Evolutionary conservation across 2,113 vertebrate genomes (phyloP).

Genomic region (Lophura nycthemera): DNA sequence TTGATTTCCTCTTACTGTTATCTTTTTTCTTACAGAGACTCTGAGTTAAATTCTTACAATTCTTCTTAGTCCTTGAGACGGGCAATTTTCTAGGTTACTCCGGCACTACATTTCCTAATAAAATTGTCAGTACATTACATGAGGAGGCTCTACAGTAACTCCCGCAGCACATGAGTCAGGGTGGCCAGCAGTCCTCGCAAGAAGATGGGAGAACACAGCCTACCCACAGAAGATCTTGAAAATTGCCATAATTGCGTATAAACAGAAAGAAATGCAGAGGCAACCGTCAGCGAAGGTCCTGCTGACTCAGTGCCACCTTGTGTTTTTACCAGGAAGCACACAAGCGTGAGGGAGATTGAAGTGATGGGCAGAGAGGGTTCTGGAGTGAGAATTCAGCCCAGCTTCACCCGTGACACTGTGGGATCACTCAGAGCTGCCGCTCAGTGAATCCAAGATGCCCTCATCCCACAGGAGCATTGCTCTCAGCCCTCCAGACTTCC

Average conservation of each 20-base stretch:
- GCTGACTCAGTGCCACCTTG: conserved; percentile 68
- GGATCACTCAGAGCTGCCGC: neutral
- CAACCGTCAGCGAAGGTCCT: conserved; percentile 34
- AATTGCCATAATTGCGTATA: neutral
- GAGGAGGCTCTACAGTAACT: neutral
- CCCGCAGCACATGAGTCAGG: neutral
- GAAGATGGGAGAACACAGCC: neutral
- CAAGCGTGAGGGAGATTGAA: neutral
- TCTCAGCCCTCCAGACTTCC: neutral
- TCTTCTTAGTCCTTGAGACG: neutral
- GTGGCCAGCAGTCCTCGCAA: neutral
- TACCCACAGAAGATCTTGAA: neutral
- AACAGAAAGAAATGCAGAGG: conserved; percentile 22
- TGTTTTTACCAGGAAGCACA: conserved; percentile 58
- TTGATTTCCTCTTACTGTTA: neutral
- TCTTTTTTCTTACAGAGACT: neutral
- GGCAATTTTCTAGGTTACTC: neutral
- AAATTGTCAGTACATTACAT: neutral
- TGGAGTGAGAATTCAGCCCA: neutral
- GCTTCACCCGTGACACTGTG: neutral
- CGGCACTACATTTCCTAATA: neutral
- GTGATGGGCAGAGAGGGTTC: neutral
- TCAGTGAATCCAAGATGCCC: neutral
- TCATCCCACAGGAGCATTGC: neutral
- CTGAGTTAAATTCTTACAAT: neutral